A percentile compares a stretch with the other conserved stretches of the same genome.
These are phyloP conservation scores for Cetonia aurata DNA, from an alignment of 2,888 invertebrate genomes.

Conservation along the genomic window DNA sequence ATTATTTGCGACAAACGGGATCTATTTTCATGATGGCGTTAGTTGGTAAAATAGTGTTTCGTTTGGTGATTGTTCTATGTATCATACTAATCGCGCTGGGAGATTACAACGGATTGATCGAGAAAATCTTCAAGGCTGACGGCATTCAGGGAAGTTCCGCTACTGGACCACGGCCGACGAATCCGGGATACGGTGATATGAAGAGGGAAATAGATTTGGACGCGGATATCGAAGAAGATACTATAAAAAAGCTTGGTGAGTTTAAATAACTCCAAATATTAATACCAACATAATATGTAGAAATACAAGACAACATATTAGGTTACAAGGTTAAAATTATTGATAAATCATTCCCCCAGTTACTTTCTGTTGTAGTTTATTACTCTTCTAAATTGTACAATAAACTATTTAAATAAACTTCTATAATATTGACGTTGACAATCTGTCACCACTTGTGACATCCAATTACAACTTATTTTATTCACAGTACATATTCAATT, in stretches of 20 bases:
- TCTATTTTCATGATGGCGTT: conserved; percentile 57
- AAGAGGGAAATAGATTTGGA: conserved; percentile 66
- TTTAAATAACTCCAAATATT: neutral
- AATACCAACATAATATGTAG: neutral
- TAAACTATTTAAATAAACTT: no score
- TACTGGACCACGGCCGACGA: conserved; percentile 60
- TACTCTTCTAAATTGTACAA: no score
- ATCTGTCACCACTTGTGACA: no score
- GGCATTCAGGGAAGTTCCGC: conserved; percentile 59
- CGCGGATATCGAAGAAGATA: conserved; percentile 67
- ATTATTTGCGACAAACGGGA: conserved; percentile 17
- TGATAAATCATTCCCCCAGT: neutral
- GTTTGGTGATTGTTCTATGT: conserved; percentile 69
- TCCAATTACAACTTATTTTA: no score
- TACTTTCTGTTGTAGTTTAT: no score
- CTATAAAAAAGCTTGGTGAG: conserved; percentile 64
- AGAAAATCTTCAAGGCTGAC: conserved; percentile 67
- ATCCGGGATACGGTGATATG: conserved; percentile 65
- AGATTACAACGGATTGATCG: conserved; percentile 69
- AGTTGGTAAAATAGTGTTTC: conserved; percentile 64
- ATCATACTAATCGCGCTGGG: conserved; percentile 70
- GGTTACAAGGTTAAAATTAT: conserved; percentile 20
- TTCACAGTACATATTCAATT: no score
- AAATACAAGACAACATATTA: no score
- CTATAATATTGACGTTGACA: no score